Percentiles rank a stretch among this genome's conserved stretches.
Evolutionary conservation across 2,888 invertebrate genomes (phyloP).

Genomic region (Volucella inanis): DNA sequence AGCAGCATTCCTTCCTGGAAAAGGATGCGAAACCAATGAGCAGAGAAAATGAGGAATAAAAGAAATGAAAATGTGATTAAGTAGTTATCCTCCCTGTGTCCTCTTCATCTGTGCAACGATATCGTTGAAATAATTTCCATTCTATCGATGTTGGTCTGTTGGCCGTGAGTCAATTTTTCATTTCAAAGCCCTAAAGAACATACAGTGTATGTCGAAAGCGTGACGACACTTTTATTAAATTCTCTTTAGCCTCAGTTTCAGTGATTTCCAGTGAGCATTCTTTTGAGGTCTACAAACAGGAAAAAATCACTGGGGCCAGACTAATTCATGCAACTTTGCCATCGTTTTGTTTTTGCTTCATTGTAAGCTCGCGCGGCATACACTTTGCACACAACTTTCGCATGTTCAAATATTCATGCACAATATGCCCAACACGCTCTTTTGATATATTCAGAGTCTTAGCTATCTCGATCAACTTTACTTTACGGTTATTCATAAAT

Average conservation of each 20-base stretch:
- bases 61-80: conserved; percentile 43
- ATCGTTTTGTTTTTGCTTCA: too few species aligned
- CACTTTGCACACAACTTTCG: too few species aligned
- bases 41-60: conserved; percentile 17
- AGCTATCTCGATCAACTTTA: too few species aligned
- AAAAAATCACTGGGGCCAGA: too few species aligned
- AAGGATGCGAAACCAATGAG: conserved; percentile 51
- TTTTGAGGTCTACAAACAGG: too few species aligned
- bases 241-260: neutral
- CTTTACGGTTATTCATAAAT: too few species aligned
- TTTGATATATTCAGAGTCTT: too few species aligned
- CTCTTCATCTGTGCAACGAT: conserved; percentile 15
- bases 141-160: conserved; percentile 38
- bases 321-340: too few species aligned
- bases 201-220: conserved; percentile 45
- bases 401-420: too few species aligned
- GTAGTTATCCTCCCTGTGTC: conserved; percentile 57
- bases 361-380: too few species aligned
- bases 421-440: too few species aligned
- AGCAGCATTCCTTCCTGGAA: conserved; percentile 45
- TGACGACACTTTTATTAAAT: neutral
- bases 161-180: conserved; percentile 31
- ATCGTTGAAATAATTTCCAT: conserved; percentile 43
- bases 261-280: too few species aligned
- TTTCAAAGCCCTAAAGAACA: neutral